phyloP scores from a whole-genome alignment of 2,797 vertebrate species.

The Spea hammondii region DNA sequence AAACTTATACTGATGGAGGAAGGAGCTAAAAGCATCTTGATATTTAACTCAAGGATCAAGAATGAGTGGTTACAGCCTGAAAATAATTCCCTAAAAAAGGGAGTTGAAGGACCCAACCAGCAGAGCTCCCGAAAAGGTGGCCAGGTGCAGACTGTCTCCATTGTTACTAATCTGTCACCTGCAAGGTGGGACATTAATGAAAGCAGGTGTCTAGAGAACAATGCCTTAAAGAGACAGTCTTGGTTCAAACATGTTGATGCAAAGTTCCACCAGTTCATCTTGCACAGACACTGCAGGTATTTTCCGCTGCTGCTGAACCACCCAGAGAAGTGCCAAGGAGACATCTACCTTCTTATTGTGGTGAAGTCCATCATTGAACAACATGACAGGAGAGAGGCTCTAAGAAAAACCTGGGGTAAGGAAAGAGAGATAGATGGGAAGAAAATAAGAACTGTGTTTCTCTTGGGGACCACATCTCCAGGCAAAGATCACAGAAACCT shows the following conservation, averaged over 20 bases:
- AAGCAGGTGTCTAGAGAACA: slow-evolving; percentile 70
- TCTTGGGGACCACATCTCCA: slow-evolving; percentile 69
- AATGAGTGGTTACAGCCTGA: slow-evolving; percentile 57
- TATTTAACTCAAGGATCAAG: slow-evolving; percentile 45
- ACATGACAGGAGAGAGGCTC: slow-evolving; percentile 76
- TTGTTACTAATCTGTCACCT: slow-evolving; percentile 53
- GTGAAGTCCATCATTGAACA: slow-evolving; percentile 80
- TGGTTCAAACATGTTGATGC: slow-evolving; percentile 74
- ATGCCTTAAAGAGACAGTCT: slow-evolving; percentile 58
- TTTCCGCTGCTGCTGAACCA: slow-evolving; percentile 81
- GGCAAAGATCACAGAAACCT: slow-evolving; percentile 75
- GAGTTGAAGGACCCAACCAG: neutral
- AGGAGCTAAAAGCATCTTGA: slow-evolving; percentile 57
- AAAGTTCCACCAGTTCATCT: slow-evolving; percentile 76
- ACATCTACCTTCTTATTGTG: slow-evolving; percentile 74
- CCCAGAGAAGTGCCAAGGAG: slow-evolving; percentile 74
- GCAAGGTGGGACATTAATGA: slow-evolving; percentile 67
- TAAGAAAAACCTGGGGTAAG: slow-evolving; percentile 75
- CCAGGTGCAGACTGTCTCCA: neutral
- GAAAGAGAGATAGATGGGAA: slow-evolving; percentile 63
- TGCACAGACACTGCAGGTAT: slow-evolving; percentile 79
- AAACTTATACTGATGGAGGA: slow-evolving; percentile 69
- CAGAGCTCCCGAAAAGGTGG: slow-evolving; percentile 16
- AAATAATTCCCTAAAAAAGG: slow-evolving; percentile 23
- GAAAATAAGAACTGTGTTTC: slow-evolving; percentile 72